phyloP scores from a whole-genome alignment of 2,113 vertebrate species.

The Callionymus lyra region DNA sequence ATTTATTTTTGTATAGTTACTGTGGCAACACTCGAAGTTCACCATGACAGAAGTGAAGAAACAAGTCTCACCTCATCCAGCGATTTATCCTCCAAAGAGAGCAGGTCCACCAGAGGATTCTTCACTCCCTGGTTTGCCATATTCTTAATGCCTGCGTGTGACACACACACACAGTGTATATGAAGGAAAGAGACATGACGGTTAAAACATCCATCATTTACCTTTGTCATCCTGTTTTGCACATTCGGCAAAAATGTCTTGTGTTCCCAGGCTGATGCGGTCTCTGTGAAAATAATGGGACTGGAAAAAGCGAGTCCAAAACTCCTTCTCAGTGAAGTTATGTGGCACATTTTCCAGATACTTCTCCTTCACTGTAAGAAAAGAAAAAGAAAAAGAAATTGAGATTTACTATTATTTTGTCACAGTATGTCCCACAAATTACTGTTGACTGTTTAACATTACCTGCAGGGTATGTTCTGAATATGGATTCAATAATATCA shows the following conservation, averaged over 20 bases:
- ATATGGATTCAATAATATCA: slow-evolving; percentile 97
- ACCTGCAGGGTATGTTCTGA: slow-evolving; percentile 97
- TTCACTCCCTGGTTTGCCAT: slow-evolving; percentile 94
- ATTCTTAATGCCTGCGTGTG: slow-evolving; percentile 79
- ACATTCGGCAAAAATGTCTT: slow-evolving; percentile 97
- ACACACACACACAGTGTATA: slow-evolving; percentile 11
- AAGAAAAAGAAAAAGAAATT: slow-evolving; percentile 5
- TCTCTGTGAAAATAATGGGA: slow-evolving; percentile 99
- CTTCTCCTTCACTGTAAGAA: slow-evolving; percentile 91
- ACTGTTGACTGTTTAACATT: too few species aligned
- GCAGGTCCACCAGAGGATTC: slow-evolving; percentile 90
- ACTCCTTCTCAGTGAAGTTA: slow-evolving; percentile 92
- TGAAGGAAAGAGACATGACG: too few species aligned
- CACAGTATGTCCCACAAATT: too few species aligned
- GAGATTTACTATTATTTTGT: not conserved
- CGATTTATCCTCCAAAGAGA: slow-evolving; percentile 86
- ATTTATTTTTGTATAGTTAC: too few species aligned
- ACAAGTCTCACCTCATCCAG: slow-evolving; percentile 90
- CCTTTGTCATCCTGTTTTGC: slow-evolving; percentile 96
- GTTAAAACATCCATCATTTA: slow-evolving; percentile 30
- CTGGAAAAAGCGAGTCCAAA: slow-evolving; percentile 98
- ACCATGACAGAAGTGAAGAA: too few species aligned
- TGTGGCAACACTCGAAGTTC: too few species aligned
- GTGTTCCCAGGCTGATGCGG: slow-evolving; percentile 85
- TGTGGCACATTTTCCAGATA: slow-evolving; percentile 96